Evolutionary conservation across 1,140 invertebrate species (phyloP).

Genomic region (Plutomurus gul): DNA sequence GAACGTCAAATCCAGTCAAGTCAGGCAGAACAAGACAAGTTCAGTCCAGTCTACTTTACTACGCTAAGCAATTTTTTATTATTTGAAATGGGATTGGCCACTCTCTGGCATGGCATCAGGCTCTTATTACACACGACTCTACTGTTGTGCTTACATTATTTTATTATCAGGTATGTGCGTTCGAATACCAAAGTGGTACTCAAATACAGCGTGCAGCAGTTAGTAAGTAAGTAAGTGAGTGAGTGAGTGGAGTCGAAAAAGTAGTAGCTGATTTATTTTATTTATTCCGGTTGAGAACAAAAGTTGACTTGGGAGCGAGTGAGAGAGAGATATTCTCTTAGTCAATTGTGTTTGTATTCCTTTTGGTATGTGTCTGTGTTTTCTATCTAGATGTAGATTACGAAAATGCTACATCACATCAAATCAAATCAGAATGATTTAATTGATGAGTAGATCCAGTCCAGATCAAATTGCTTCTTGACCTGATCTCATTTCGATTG

Average conservation of each 20-base stretch:
- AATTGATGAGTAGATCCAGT: constrained; percentile 27
- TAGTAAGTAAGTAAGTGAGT: neutral
- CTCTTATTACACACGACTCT: neutral
- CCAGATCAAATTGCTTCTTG: constrained; percentile 23
- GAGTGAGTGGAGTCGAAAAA: neutral
- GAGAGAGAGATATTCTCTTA: neutral
- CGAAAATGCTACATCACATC: neutral
- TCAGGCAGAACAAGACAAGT: constrained; percentile 17
- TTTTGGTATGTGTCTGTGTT: neutral
- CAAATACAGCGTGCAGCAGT: neutral
- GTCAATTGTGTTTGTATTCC: neutral
- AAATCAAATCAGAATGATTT: constrained; percentile 22
- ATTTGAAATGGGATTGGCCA: constrained; percentile 16
- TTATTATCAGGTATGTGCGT: neutral
- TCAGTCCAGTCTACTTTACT: constrained; percentile 5
- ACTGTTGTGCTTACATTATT: neutral
- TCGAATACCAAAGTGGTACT: neutral
- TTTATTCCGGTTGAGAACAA: constrained; percentile 4
- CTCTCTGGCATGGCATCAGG: neutral
- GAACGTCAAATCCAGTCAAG: constrained; percentile 23
- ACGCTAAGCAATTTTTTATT: constrained; percentile 22
- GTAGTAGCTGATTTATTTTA: constrained; percentile 6
- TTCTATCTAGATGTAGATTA: neutral
- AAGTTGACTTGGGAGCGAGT: constrained; percentile 2
- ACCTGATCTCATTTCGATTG: constrained; percentile 28